Evolutionary conservation across 2,797 vertebrate genomes (phyloP).

Genomic region (Alcedo atthis): DNA sequence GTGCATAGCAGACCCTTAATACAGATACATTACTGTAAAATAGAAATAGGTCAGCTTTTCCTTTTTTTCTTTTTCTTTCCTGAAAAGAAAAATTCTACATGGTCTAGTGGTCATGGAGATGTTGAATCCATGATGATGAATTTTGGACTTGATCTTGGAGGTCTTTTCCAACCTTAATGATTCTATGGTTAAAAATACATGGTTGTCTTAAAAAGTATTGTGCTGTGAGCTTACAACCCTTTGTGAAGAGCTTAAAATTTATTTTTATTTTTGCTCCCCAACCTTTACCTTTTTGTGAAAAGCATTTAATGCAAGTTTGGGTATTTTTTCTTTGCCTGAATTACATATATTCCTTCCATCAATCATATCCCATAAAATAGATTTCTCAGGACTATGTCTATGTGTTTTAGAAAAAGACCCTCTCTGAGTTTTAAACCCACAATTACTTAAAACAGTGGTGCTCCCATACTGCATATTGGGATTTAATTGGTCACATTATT

Average conservation of each 20-base stretch:
- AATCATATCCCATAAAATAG: conserved; percentile 42
- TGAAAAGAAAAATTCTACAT: not conserved
- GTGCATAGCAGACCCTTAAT: not conserved
- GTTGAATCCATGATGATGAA: too few relatives aligned
- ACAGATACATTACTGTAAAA: not conserved
- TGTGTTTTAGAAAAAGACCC: conserved; percentile 1
- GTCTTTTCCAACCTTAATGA: too few relatives aligned
- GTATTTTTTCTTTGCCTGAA: not conserved
- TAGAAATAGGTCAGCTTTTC: not conserved
- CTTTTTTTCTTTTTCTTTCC: too few relatives aligned
- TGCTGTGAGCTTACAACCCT: not conserved
- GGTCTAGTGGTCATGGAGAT: too few relatives aligned
- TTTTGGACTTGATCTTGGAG: too few relatives aligned
- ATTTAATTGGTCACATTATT: not conserved
- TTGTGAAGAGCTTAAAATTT: not conserved
- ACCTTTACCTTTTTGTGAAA: not conserved
- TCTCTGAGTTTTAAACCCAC: not conserved
- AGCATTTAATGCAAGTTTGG: not conserved
- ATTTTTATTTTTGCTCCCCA: not conserved
- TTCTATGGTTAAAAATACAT: not conserved
- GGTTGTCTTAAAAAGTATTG: not conserved
- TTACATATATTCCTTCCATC: conserved; percentile 2
- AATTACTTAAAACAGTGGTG: not conserved
- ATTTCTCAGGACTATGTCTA: not conserved
- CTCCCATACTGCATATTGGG: not conserved